Evolutionary conservation across 2,888 invertebrate species (phyloP).

Genomic region (Eristalis arbustorum): DNA sequence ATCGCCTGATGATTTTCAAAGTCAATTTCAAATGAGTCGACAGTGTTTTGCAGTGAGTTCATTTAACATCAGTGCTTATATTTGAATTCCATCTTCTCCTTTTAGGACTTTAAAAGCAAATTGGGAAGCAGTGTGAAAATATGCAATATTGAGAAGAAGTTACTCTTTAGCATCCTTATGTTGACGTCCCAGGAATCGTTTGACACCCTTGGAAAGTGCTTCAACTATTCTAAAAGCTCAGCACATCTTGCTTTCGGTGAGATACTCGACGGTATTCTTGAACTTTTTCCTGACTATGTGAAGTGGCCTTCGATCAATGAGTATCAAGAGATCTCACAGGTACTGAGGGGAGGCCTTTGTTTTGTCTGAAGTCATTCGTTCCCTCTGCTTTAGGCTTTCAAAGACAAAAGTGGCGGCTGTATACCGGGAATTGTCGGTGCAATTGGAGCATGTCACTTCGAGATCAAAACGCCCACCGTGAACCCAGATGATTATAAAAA

Average conservation of each 20-base stretch:
- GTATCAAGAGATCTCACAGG: constrained; percentile 33
- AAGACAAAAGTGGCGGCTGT: constrained; percentile 19
- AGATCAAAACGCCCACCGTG: constrained; percentile 16
- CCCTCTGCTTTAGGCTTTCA: constrained; percentile 22
- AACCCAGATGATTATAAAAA: constrained; percentile 7
- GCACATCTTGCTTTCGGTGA: constrained; percentile 23
- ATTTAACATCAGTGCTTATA: too few species aligned
- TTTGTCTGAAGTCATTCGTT: background rate
- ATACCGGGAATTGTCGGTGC: constrained; percentile 42
- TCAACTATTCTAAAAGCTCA: constrained; percentile 6
- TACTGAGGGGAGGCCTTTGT: background rate
- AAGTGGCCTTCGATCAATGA: constrained; percentile 29
- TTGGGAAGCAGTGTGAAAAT: background rate
- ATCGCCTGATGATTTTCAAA: constrained; percentile 26
- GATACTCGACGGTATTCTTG: constrained; percentile 6
- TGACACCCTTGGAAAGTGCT: constrained; percentile 3
- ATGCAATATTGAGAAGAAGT: constrained; percentile 15
- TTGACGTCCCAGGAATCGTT: constrained; percentile 5
- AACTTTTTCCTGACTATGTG: constrained; percentile 21
- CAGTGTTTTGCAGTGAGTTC: constrained; percentile 28
- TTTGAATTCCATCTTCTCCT: background rate
- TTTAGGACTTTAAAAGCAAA: constrained; percentile 36
- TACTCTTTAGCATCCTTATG: constrained; percentile 29
- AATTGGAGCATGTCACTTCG: constrained; percentile 34
- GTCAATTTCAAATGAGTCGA: constrained; percentile 33